phyloP scores from a whole-genome alignment of 2,888 invertebrate genomes.

The Aphidoletes aphidimyza region DNA sequence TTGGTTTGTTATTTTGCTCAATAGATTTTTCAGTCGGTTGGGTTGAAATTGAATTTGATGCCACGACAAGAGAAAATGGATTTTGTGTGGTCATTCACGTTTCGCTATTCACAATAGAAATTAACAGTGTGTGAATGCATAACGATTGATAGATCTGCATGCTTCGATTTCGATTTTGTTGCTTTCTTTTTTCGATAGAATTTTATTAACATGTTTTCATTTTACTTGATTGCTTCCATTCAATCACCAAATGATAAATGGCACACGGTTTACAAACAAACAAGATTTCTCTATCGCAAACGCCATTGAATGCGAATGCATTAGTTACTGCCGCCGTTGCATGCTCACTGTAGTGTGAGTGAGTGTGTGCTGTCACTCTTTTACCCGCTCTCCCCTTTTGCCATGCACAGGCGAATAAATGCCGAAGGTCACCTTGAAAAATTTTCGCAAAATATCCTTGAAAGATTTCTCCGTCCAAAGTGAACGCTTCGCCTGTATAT shows the following conservation, averaged over 20 bases:
- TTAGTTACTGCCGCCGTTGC: too few species aligned
- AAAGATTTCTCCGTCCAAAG: slow-evolving; percentile 19
- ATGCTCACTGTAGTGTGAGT: neutral
- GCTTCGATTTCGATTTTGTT: too few species aligned
- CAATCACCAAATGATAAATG: too few species aligned
- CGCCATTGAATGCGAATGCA: neutral
- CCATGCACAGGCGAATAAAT: neutral
- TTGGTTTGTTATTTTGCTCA: neutral
- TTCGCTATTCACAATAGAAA: neutral
- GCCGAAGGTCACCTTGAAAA: slow-evolving; percentile 42
- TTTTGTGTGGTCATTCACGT: neutral
- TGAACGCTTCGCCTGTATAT: too few species aligned
- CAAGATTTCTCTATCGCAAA: too few species aligned
- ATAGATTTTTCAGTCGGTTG: neutral
- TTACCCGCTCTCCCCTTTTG: neutral
- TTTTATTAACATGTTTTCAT: too few species aligned
- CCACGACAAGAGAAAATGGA: neutral
- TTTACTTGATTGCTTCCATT: too few species aligned
- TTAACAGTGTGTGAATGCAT: neutral
- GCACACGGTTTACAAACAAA: too few species aligned
- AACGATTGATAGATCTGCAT: neutral
- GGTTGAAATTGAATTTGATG: neutral
- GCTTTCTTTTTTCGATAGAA: too few species aligned
- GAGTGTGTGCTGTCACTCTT: neutral
- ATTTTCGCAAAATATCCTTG: slow-evolving; percentile 51